Percentiles rank a stretch among this genome's conserved stretches.
Evolutionary conservation across 2,797 vertebrate genomes (phyloP).

Genomic region (Eulemur mongoz): DNA sequence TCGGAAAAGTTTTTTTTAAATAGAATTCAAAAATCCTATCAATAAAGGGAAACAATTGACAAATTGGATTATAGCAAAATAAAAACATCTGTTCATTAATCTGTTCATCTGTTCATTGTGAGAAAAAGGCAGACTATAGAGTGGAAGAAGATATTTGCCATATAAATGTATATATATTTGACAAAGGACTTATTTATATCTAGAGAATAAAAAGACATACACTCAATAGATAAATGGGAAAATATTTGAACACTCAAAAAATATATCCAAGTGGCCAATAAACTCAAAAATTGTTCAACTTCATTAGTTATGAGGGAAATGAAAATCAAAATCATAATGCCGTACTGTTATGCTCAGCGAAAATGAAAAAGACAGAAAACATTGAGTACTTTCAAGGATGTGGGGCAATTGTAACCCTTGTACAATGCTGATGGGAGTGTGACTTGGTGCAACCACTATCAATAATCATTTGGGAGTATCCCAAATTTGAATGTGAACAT

Average conservation of each 20-base stretch:
- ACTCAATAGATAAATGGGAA: not conserved
- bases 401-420: not conserved
- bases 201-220: not conserved
- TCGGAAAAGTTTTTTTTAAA: not conserved
- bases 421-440: too few relatives aligned
- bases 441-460: too few relatives aligned
- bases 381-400: not conserved
- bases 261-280: not conserved
- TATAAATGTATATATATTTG: too few relatives aligned
- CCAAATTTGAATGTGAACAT: not conserved
- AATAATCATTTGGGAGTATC: not conserved
- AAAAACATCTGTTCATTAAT: not conserved
- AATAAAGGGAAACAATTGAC: not conserved
- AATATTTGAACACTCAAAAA: not conserved
- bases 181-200: not conserved
- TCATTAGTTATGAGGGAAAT: not conserved
- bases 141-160: too few relatives aligned
- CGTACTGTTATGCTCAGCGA: not conserved
- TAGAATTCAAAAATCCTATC: not conserved
- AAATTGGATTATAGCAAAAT: not conserved
- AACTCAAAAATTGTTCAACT: not conserved
- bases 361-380: not conserved
- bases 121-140: not conserved
- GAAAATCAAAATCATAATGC: not conserved
- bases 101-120: too few relatives aligned